Evolutionary conservation across 2,888 invertebrate genomes (phyloP).

Genomic region (Coelopa pilipes): DNA sequence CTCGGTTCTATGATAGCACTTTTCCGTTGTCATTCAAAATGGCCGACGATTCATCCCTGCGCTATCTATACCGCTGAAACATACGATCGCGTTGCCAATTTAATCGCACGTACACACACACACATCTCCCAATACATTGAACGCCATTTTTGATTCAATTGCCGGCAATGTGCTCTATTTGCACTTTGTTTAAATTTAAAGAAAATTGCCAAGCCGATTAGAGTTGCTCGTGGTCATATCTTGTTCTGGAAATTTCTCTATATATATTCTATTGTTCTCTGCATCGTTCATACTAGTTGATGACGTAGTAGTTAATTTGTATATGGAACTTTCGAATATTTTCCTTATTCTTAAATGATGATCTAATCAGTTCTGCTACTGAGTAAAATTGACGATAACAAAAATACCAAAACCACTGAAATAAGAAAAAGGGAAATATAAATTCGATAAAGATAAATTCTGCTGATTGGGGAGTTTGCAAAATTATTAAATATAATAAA

Average conservation of each 20-base stretch:
- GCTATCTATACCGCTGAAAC: neutral
- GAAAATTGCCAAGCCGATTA: neutral
- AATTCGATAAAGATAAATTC: neutral
- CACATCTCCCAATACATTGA: neutral
- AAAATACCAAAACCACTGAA: slow-evolving; percentile 65
- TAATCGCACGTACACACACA: neutral
- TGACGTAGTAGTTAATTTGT: slow-evolving; percentile 34
- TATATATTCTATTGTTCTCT: slow-evolving; percentile 29
- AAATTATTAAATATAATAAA: neutral
- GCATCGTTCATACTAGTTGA: neutral
- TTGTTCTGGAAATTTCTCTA: slow-evolving; percentile 41
- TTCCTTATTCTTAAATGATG: slow-evolving; percentile 56
- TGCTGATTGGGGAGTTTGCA: slow-evolving; percentile 1
- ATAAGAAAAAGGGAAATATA: slow-evolving; percentile 34
- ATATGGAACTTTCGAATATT: slow-evolving; percentile 43
- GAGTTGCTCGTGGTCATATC: slow-evolving; percentile 29
- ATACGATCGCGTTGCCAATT: slow-evolving; percentile 1
- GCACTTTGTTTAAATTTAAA: slow-evolving; percentile 3
- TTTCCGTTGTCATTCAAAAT: neutral
- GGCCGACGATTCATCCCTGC: neutral
- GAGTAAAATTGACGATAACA: slow-evolving; percentile 63
- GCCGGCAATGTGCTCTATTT: slow-evolving; percentile 7
- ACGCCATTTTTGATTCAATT: slow-evolving; percentile 1
- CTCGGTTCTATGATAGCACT: no score
- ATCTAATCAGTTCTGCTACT: slow-evolving; percentile 67